phyloP scores from a whole-genome alignment of 2,888 invertebrate species.

The Notocelia uddmanniana region DNA sequence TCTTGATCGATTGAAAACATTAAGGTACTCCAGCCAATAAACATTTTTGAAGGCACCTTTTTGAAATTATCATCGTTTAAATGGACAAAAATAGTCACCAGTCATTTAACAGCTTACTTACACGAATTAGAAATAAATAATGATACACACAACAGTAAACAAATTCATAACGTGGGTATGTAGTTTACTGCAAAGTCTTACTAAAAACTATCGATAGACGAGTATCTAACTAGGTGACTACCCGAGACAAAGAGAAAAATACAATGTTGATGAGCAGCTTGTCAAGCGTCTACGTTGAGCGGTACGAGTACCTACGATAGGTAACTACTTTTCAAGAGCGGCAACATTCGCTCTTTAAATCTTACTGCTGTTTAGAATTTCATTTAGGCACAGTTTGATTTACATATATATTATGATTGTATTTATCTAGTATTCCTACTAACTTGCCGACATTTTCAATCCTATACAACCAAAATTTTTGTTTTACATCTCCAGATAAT shows the following conservation, averaged over 20 bases:
- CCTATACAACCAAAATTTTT: slow-evolving; percentile 35
- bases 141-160: background rate
- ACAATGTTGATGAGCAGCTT: background rate
- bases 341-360: slow-evolving; percentile 4
- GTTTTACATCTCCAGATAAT: slow-evolving; percentile 18
- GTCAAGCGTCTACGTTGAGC: slow-evolving; percentile 33
- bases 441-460: slow-evolving; percentile 24
- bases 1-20: background rate
- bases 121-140: background rate
- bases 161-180: background rate
- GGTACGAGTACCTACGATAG: slow-evolving; percentile 23
- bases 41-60: background rate
- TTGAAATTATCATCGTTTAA: background rate
- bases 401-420: slow-evolving; percentile 30
- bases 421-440: slow-evolving; percentile 11
- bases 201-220: background rate
- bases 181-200: background rate
- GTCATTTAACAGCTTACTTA: background rate
- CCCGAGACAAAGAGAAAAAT: slow-evolving; percentile 34
- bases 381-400: slow-evolving; percentile 39
- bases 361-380: slow-evolving; percentile 29
- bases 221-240: background rate
- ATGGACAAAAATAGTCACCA: background rate
- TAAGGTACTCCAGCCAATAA: background rate
- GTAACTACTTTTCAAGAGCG: slow-evolving; percentile 10